phyloP scores from a whole-genome alignment of 2,113 vertebrate species.

The Amazona vittata region DNA sequence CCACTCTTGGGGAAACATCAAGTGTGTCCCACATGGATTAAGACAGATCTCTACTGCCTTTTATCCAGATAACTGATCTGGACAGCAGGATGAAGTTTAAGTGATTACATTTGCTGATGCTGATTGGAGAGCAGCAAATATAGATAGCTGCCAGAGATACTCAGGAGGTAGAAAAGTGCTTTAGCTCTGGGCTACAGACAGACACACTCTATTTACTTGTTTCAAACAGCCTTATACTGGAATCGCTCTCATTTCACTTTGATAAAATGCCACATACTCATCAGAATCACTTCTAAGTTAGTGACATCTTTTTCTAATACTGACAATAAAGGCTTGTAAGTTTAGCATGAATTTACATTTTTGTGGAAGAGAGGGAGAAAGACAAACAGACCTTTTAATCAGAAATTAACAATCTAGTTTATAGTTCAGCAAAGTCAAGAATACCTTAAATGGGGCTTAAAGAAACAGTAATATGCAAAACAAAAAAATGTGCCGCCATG shows the following conservation, averaged over 20 bases:
- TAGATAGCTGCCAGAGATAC: slow-evolving; percentile 49
- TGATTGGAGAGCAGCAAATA: slow-evolving; percentile 53
- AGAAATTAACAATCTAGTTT: background rate
- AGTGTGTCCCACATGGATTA: slow-evolving; percentile 58
- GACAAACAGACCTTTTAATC: background rate
- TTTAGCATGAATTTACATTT: background rate
- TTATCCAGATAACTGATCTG: slow-evolving; percentile 74
- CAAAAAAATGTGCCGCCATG: background rate
- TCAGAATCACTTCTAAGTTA: background rate
- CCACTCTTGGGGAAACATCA: slow-evolving; percentile 34
- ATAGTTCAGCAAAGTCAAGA: background rate
- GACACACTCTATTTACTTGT: slow-evolving; percentile 2
- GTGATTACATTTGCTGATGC: slow-evolving; percentile 69
- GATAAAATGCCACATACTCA: background rate
- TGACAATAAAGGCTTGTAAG: background rate
- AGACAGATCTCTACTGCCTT: slow-evolving; percentile 67
- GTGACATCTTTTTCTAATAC: background rate
- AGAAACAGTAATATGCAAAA: background rate
- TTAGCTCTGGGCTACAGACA: slow-evolving; percentile 16
- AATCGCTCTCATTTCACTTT: background rate
- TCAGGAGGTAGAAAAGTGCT: slow-evolving; percentile 16
- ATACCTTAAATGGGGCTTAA: background rate
- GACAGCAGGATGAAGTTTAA: slow-evolving; percentile 76
- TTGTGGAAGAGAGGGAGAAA: background rate
- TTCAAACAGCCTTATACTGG: slow-evolving; percentile 19